Conservation (phyloP, 1,140 invertebrate species). For the Frieseomelitta varia region DNA sequence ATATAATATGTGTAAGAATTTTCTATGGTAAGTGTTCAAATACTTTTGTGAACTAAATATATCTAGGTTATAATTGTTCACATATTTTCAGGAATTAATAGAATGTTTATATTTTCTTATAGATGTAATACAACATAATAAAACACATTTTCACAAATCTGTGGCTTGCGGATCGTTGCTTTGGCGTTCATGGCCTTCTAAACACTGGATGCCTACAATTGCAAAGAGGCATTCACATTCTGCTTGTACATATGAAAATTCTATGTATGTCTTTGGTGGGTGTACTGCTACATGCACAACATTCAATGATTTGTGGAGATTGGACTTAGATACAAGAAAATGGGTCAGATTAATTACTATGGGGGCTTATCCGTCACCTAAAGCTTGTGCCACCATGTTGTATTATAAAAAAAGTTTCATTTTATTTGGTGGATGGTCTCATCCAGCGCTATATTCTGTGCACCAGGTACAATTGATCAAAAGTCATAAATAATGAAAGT, state of each 20-base stretch:
- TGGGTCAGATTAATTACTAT: slow-evolving; percentile 92
- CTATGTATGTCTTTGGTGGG: slow-evolving; percentile 97
- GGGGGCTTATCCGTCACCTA: slow-evolving; percentile 97
- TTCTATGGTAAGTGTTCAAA: neutral
- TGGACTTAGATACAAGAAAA: slow-evolving; percentile 92
- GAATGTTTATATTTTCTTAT: slow-evolving; percentile 69
- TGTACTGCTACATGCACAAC: slow-evolving; percentile 97
- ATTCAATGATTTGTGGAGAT: slow-evolving; percentile 98
- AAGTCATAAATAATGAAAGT: neutral
- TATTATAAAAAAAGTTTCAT: slow-evolving; percentile 92
- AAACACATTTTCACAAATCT: slow-evolving; percentile 86
- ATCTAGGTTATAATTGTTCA: neutral
- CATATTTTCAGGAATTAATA: neutral
- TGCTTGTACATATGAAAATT: slow-evolving; percentile 91
- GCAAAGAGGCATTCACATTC: slow-evolving; percentile 96
- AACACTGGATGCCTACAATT: slow-evolving; percentile 86
- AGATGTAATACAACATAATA: slow-evolving; percentile 89
- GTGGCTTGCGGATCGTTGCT: slow-evolving; percentile 86
- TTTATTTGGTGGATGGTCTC: slow-evolving; percentile 97
- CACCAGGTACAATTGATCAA: slow-evolving; percentile 86
- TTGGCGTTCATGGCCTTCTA: slow-evolving; percentile 85
- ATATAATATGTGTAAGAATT: neutral
- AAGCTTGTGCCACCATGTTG: slow-evolving; percentile 96
- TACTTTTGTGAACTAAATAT: neutral
- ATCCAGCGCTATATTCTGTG: slow-evolving; percentile 94